Evolutionary conservation across 2,113 vertebrate species (phyloP), one percentile per base, ranked within the genome.

Genomic region (Fregata magnificens): DNA sequence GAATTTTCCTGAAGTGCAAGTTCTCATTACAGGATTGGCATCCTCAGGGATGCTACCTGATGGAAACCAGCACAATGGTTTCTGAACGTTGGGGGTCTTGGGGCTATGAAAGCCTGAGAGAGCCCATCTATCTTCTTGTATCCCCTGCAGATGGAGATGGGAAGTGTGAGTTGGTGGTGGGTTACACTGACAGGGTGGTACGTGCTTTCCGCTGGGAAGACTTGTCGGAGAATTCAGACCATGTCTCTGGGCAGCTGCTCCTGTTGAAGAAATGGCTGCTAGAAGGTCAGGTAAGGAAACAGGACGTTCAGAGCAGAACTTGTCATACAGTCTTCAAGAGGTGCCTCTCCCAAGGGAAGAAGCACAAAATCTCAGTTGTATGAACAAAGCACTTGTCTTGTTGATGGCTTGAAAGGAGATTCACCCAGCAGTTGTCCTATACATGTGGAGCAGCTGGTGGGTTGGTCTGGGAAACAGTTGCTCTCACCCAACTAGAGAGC

Each of bases 161-260:
- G 7, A 98, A 98, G 61, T 98, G 97, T 7, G 99, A 99, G 96
- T 96, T 99, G 96, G 99, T 99, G 66, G 98, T 99, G 67, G 99
- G 99, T 17, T 99, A 99, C 97, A 99, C 99, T 10, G 99, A 99
- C 98, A 98, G 99, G 3, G 99, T 99, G 74, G 99, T 99, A 16
- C 98, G 99, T 88, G 99, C 99, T 21, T 99, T 99, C 95, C 99
- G 99, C 24, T 99, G 99, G 99, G 99, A 99, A 72, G 99, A 99
- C 80, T 96, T 97, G 0, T 94, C 97, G 0, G 99, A 99, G 10
- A 69, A 95, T 20, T 88, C 98, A 1, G 99, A 99, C 16, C 91
- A 98, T 22, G 67, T 98, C 16, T 97, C 98, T 6, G 99, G 99
- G 40, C 99, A 99, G 83, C 97, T 99, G 96, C 97, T 99, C 17